Evolutionary conservation across 2,113 vertebrate genomes (phyloP).

Genomic region (Salminus brasiliensis): DNA sequence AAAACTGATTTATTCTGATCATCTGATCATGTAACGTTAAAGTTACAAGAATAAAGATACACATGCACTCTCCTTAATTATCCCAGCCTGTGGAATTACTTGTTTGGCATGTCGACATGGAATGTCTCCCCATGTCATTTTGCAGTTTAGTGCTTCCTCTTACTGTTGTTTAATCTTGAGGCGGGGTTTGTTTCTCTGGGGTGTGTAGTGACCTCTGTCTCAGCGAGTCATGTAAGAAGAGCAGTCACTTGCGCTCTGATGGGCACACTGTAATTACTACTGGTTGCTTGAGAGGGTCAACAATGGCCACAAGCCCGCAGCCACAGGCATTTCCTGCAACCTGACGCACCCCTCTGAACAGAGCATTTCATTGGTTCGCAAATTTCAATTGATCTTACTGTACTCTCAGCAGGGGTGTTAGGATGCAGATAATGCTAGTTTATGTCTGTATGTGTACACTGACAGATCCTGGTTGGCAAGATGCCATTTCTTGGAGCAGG

Average conservation of each 20-base stretch:
- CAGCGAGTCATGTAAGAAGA: not conserved
- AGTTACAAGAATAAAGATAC: too few relatives aligned
- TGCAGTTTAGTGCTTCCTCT: not conserved
- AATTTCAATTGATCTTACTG: not conserved
- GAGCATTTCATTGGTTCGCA: not conserved
- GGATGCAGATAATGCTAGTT: not conserved
- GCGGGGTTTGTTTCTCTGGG: not conserved
- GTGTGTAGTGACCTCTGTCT: not conserved
- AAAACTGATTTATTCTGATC: too few relatives aligned
- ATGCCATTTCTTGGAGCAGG: not conserved
- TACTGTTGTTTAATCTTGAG: constrained; percentile 5
- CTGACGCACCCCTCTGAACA: not conserved
- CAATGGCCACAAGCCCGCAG: not conserved
- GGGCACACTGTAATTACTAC: not conserved
- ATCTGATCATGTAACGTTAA: too few relatives aligned
- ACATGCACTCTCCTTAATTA: too few relatives aligned
- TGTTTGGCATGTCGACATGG: too few relatives aligned
- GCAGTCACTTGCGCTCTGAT: not conserved
- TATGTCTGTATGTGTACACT: not conserved
- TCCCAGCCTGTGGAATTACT: too few relatives aligned
- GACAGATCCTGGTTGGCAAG: not conserved
- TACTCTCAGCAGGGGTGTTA: not conserved
- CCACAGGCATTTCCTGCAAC: not conserved
- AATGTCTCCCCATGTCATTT: too few relatives aligned
- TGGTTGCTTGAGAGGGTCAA: not conserved